A percentile compares a stretch with the other conserved stretches of the same genome.
Conservation (phyloP, 1,140 invertebrate genomes). For the Globodera rostochiensis region DNA sequence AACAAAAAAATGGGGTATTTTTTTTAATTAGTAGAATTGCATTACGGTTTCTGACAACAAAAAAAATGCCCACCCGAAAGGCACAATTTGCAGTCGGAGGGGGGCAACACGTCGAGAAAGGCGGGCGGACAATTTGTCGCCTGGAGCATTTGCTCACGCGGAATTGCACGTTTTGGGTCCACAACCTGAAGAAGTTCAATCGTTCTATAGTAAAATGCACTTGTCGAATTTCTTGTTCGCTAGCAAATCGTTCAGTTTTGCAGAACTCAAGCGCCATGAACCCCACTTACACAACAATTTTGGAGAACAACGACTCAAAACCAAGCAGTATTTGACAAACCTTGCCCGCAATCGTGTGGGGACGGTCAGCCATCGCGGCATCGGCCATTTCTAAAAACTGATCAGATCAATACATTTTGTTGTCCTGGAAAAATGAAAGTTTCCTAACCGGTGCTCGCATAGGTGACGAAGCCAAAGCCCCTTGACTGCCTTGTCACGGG, state of each 20-base stretch:
- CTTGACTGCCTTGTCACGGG: conserved; percentile 88
- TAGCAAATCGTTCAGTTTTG: too few species aligned
- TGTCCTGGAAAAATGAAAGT: too few species aligned
- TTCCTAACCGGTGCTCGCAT: conserved; percentile 69
- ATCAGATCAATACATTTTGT: too few species aligned
- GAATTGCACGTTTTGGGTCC: conserved; percentile 92
- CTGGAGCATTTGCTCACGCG: conserved; percentile 72
- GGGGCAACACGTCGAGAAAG: conserved; percentile 53
- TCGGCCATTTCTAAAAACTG: conserved; percentile 75
- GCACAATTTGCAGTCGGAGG: conserved; percentile 49
- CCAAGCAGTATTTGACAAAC: neutral
- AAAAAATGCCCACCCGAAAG: conserved; percentile 39
- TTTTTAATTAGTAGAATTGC: neutral
- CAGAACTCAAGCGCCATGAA: too few species aligned
- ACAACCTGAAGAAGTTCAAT: conserved; percentile 73
- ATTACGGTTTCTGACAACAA: neutral
- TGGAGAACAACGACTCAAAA: neutral
- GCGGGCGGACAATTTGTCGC: conserved; percentile 49
- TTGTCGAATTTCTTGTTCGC: too few species aligned
- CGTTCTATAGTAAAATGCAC: too few species aligned
- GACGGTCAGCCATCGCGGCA: conserved; percentile 84
- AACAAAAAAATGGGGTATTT: conserved; percentile 12
- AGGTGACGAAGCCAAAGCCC: conserved; percentile 96
- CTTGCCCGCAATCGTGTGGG: conserved; percentile 76
- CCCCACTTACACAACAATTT: neutral